Percentiles rank a stretch among this genome's conserved stretches.
Conservation (phyloP, 2,113 vertebrate genomes). For the Atractosteus spatula region DNA sequence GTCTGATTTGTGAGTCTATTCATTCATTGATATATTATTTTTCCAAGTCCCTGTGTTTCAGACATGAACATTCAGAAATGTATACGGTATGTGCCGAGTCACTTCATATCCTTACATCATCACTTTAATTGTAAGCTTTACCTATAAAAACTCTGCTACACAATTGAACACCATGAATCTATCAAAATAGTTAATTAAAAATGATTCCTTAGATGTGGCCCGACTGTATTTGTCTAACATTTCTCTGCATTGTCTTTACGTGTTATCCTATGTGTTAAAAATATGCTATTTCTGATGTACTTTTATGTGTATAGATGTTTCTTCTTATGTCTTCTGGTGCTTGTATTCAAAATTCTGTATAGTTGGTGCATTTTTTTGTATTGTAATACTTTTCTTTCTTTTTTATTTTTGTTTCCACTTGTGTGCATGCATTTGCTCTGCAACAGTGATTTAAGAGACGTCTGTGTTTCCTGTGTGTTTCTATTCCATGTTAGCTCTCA, state of each 20-base stretch:
- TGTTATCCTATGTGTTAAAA: conserved; percentile 52
- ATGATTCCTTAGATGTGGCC: conserved; percentile 69
- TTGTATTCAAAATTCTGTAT: conserved; percentile 62
- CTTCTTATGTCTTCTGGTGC: conserved; percentile 63
- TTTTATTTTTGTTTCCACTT: conserved; percentile 55
- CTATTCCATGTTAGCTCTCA: conserved; percentile 74
- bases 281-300: conserved; percentile 52
- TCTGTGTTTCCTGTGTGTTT: conserved; percentile 70
- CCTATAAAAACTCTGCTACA: no score
- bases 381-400: conserved; percentile 46
- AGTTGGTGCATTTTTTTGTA: conserved; percentile 65
- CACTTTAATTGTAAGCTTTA: no score
- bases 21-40: no score
- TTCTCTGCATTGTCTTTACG: conserved; percentile 65
- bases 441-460: conserved; percentile 58
- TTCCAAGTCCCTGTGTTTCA: no score
- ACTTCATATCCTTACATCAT: no score
- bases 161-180: conserved; percentile 29
- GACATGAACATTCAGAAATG: no score
- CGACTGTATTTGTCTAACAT: conserved; percentile 70
- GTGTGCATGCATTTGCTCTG: conserved; percentile 75
- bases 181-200: conserved; percentile 37
- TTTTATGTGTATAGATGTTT: conserved; percentile 63
- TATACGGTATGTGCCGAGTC: no score
- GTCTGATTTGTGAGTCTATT: no score